phyloP scores from a whole-genome alignment of 2,888 invertebrate genomes.

The Dicyrtoma fusca region DNA sequence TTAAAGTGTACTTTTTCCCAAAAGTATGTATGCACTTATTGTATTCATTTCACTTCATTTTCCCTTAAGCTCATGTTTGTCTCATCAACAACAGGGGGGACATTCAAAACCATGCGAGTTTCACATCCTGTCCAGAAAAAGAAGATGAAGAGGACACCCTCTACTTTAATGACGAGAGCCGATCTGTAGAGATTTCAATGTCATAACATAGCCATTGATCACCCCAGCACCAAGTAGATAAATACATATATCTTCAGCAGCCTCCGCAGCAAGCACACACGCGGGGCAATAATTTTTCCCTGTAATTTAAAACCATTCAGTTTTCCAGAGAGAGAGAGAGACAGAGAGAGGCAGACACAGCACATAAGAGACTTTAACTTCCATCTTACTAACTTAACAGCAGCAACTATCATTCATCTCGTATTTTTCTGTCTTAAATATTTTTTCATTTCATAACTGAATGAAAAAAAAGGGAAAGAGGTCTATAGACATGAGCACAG shows the following conservation, averaged over 20 bases:
- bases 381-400: background rate
- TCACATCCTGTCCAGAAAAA: constrained; percentile 32
- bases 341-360: too few species aligned
- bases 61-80: too few species aligned
- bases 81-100: background rate
- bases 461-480: background rate
- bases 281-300: constrained; percentile 41
- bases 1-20: too few species aligned
- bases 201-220: constrained; percentile 53
- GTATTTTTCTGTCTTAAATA: too few species aligned
- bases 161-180: constrained; percentile 33
- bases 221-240: constrained; percentile 23
- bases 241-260: constrained; percentile 3
- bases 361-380: background rate
- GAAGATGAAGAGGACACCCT: constrained; percentile 26
- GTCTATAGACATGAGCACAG: constrained; percentile 28
- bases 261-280: background rate
- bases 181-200: constrained; percentile 47
- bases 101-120: background rate
- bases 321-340: constrained; percentile 15
- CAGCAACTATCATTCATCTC: too few species aligned
- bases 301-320: constrained; percentile 44
- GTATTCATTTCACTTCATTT: too few species aligned
- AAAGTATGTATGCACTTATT: too few species aligned
- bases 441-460: too few species aligned